Evolutionary conservation across 2,888 invertebrate genomes (phyloP).

Genomic region (Aphodius sticticus): DNA sequence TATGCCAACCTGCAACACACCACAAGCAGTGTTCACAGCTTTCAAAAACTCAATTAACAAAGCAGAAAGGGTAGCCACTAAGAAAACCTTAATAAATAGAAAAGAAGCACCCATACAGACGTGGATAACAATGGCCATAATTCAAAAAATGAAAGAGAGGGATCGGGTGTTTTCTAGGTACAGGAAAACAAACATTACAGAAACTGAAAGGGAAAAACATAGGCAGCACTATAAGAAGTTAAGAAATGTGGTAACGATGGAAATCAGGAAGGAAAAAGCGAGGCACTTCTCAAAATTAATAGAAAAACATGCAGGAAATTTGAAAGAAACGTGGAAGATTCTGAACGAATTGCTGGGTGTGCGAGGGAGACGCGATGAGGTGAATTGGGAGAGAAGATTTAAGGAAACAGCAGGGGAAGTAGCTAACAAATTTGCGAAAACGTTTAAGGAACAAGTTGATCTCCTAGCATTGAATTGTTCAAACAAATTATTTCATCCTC

Average conservation of each 20-base stretch:
- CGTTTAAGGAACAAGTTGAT: conserved; percentile 8
- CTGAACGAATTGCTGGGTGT: conserved; percentile 8
- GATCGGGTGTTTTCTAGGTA: neutral
- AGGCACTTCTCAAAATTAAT: neutral
- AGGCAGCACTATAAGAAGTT: conserved; percentile 5
- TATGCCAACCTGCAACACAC: neutral
- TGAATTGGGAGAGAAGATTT: neutral
- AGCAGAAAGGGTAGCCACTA: neutral
- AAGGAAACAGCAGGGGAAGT: neutral
- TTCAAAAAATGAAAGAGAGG: conserved; percentile 9
- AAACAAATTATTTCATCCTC: neutral
- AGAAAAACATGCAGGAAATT: neutral
- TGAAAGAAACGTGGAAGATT: conserved; percentile 17
- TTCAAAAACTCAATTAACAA: neutral
- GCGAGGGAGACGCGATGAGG: neutral
- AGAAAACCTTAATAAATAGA: neutral
- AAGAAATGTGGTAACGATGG: neutral
- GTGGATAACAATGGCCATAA: neutral
- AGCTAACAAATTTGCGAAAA: neutral
- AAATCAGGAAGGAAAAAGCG: neutral
- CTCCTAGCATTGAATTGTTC: neutral
- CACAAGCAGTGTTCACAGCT: neutral
- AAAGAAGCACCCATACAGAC: neutral
- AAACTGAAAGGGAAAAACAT: neutral
- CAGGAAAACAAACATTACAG: neutral